Evolutionary conservation across 2,113 vertebrate species (phyloP).

Genomic region (Pipra filicauda): DNA sequence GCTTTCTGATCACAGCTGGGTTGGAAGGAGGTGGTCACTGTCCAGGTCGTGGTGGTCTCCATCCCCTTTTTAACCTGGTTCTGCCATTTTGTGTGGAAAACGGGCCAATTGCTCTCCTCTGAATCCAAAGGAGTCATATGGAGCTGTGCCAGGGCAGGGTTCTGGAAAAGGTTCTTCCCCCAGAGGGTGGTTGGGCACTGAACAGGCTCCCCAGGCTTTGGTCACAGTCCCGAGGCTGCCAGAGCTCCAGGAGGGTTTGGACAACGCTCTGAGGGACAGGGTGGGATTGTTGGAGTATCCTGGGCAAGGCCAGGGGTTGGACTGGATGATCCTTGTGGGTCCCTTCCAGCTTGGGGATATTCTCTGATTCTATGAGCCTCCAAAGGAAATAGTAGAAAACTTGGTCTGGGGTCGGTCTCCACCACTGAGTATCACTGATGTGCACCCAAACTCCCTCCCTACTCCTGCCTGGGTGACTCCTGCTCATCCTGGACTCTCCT

Average conservation of each 20-base stretch:
- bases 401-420: not conserved
- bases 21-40: not conserved
- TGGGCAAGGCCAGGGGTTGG: not conserved
- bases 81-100: not conserved
- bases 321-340: not conserved
- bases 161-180: not conserved
- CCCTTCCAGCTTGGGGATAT: not conserved
- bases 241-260: not conserved
- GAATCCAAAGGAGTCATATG: not conserved
- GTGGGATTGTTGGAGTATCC: not conserved
- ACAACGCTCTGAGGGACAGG: not conserved
- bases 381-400: not conserved
- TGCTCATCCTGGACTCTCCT: not conserved
- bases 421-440: accelerated
- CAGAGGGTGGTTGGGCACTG: not conserved
- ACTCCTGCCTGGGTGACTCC: not conserved
- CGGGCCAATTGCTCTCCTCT: accelerated
- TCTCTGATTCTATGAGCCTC: too few relatives aligned
- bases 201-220: not conserved
- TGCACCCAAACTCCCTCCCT: not conserved
- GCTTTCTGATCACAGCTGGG: not conserved
- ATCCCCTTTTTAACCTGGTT: not conserved
- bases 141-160: not conserved
- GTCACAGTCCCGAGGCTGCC: not conserved
- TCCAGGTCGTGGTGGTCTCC: not conserved